These are phyloP conservation scores for Catocala fraxini DNA, from an alignment of 2,888 invertebrate genomes.

Conservation along the genomic window DNA sequence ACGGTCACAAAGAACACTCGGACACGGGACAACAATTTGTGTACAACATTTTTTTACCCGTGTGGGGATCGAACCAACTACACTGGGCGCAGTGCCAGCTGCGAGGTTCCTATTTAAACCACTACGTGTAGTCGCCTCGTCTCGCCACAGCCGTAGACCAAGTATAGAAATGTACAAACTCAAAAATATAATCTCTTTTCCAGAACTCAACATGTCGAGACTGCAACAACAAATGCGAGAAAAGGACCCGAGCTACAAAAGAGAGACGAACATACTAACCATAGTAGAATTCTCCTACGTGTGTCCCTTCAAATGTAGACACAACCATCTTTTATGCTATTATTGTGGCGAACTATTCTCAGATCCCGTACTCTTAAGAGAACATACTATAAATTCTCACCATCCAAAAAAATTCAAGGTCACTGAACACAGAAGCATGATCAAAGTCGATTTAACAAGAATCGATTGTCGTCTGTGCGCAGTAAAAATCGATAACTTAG, in stretches of 20 bases:
- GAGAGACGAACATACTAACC: slow-evolving; percentile 74
- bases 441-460: slow-evolving; percentile 74
- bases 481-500: slow-evolving; percentile 63
- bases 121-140: no score
- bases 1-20: no score
- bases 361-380: slow-evolving; percentile 61
- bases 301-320: slow-evolving; percentile 79
- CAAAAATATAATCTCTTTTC: neutral
- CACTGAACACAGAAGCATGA: slow-evolving; percentile 76
- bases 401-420: slow-evolving; percentile 77
- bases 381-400: slow-evolving; percentile 60
- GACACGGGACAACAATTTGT: no score
- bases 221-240: slow-evolving; percentile 76
- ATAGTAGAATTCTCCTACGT: slow-evolving; percentile 76
- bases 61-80: no score
- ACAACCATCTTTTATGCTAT: slow-evolving; percentile 77
- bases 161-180: no score
- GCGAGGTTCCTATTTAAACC: no score
- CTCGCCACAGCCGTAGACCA: no score
- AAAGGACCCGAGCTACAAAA: slow-evolving; percentile 74
- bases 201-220: slow-evolving; percentile 72
- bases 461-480: slow-evolving; percentile 77
- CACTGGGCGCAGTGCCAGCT: no score
- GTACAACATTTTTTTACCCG: no score
- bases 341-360: slow-evolving; percentile 72